Conservation (phyloP, 2,797 vertebrate genomes). For the Rachycentron canadum region DNA sequence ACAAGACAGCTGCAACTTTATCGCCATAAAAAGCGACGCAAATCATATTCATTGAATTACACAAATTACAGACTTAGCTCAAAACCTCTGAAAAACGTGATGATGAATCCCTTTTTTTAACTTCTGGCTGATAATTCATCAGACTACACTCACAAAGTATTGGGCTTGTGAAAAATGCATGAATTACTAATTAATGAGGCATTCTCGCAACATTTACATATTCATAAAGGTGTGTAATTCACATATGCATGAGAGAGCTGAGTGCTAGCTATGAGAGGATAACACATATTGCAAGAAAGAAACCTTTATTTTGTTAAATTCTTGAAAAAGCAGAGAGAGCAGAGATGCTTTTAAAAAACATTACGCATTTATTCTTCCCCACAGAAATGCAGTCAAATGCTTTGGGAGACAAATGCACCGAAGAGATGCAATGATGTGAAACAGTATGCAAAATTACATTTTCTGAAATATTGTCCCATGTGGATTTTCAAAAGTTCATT, state of each 20-base stretch:
- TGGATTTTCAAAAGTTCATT: constrained; percentile 88
- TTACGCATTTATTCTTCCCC: constrained; percentile 86
- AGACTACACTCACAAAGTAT: constrained; percentile 84
- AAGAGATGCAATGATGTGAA: constrained; percentile 86
- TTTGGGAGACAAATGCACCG: constrained; percentile 86
- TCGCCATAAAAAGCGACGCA: constrained; percentile 61
- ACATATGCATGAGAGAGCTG: constrained; percentile 86
- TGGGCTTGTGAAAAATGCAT: constrained; percentile 88
- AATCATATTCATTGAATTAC: constrained; percentile 80
- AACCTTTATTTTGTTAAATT: constrained; percentile 86
- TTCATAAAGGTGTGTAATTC: constrained; percentile 91
- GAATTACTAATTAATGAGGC: constrained; percentile 91
- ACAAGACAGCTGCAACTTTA: constrained; percentile 72
- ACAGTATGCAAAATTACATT: constrained; percentile 89
- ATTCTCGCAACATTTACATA: constrained; percentile 89
- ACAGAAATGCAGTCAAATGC: constrained; percentile 86
- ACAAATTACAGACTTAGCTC: constrained; percentile 82
- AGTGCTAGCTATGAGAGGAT: constrained; percentile 85
- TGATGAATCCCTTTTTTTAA: constrained; percentile 83
- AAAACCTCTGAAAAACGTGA: constrained; percentile 84
- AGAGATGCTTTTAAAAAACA: constrained; percentile 83
- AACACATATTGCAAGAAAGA: constrained; percentile 78
- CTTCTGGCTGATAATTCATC: constrained; percentile 85
- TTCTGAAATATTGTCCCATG: constrained; percentile 86
- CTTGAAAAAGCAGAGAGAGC: constrained; percentile 82